phyloP scores from a whole-genome alignment of 1,140 invertebrate genomes.

The Tetragnatha versicolor region DNA sequence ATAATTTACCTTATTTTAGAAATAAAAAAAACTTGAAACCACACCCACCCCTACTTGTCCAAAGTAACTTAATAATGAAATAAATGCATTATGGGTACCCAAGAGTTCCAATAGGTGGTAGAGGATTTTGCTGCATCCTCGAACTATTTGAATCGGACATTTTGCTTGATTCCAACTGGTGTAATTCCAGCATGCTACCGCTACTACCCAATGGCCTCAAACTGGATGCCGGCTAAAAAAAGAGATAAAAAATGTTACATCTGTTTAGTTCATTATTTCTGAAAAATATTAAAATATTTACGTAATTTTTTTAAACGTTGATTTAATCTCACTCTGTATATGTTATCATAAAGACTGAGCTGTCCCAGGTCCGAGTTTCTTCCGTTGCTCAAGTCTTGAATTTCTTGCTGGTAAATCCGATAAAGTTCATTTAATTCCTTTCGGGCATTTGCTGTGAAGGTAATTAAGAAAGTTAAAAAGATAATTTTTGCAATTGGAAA shows the following conservation, averaged over 20 bases:
- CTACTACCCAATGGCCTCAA: slow-evolving; percentile 54
- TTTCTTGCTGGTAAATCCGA: slow-evolving; percentile 79
- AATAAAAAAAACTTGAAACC: too few relatives aligned
- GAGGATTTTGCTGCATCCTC: neutral
- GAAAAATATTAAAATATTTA: neutral
- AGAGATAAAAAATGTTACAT: neutral
- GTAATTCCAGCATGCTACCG: slow-evolving; percentile 56
- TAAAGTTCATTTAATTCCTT: slow-evolving; percentile 84
- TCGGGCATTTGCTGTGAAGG: slow-evolving; percentile 66
- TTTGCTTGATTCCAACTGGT: slow-evolving; percentile 39
- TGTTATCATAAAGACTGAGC: slow-evolving; percentile 33
- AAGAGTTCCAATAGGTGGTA: slow-evolving; percentile 6
- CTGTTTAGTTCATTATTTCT: neutral
- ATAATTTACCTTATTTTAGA: too few relatives aligned
- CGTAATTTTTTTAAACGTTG: neutral
- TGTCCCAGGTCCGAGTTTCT: slow-evolving; percentile 45
- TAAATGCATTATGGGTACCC: too few relatives aligned
- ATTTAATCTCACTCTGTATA: slow-evolving; percentile 28
- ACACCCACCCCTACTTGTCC: too few relatives aligned
- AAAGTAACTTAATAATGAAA: too few relatives aligned
- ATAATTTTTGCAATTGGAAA: too few relatives aligned
- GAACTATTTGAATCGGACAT: neutral
- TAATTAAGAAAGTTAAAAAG: neutral
- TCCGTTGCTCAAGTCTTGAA: slow-evolving; percentile 57
- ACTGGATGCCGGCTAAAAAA: slow-evolving; percentile 25